A percentile compares a stretch with the other conserved stretches of the same genome.
These are phyloP conservation scores for Cheirogaleus major DNA, from an alignment of 2,797 vertebrate species.

Conservation along the genomic window DNA sequence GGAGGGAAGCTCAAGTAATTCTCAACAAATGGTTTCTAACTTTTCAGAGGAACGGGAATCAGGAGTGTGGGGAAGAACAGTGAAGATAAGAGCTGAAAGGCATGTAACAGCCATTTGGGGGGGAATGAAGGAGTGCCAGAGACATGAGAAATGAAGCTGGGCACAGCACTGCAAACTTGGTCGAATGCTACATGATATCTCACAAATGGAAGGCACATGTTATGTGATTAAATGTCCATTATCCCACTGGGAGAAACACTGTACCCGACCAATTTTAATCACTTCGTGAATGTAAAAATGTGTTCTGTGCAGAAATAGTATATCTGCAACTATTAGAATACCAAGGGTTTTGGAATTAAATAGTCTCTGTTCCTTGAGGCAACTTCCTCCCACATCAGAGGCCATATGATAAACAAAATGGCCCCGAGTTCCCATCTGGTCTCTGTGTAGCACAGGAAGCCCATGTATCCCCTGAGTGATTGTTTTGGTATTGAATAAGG, in stretches of 20 bases:
- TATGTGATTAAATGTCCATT: slow-evolving; percentile 56
- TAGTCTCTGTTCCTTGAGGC: neutral
- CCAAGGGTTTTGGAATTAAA: slow-evolving; percentile 27
- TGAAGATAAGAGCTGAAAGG: neutral
- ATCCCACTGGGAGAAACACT: neutral
- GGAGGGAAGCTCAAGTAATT: neutral
- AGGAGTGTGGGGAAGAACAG: neutral
- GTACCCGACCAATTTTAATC: neutral
- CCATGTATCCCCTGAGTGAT: neutral
- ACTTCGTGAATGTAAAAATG: neutral
- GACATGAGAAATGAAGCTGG: neutral
- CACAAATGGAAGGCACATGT: slow-evolving; percentile 11
- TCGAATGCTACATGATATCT: neutral
- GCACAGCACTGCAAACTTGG: neutral
- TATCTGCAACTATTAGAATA: slow-evolving; percentile 5
- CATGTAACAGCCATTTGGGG: neutral
- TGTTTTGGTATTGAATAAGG: neutral
- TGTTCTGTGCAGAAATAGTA: neutral
- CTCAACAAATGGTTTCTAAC: neutral
- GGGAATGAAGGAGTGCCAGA: neutral
- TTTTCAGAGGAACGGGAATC: neutral
- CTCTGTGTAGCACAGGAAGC: neutral
- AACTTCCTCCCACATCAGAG: slow-evolving; percentile 32
- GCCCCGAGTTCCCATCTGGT: slow-evolving; percentile 17
- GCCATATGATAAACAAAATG: slow-evolving; percentile 24